Base-by-base conservation (phyloP, 2,113 vertebrate species). In the Hippocampus zosterae region DNA sequence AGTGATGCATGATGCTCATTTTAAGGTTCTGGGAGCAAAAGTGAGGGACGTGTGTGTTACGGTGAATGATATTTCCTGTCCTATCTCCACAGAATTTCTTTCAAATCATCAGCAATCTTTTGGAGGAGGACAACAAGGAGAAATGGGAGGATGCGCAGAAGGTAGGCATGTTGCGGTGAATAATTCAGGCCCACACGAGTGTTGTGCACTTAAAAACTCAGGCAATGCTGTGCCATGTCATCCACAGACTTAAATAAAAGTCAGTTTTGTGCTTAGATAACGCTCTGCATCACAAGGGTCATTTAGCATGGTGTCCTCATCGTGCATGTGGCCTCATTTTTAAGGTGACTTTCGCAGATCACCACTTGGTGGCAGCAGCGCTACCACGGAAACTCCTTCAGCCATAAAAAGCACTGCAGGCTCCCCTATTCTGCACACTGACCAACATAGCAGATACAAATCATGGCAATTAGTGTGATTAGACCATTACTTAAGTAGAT, bases 131-230 rank as follows among this genome's bases (percentile, higher is more conserved):
- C 90, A 98, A 99, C 92, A 95, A 94, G 84, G 96, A 97, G 72
- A 99, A 99, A 85, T 99, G 97, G 97, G 95, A 98, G 82, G 97
- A 99, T 67, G 97, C 97, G 0, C 97, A 99, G 78, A 95, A 98
- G 96, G 97, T 99, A 93, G 93, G 91, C 72, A 72, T 65, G 63
- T 67, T 44, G 60, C 66, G 73, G 70, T 50, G 44, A 84, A 85
- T 83, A 73, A 84, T 86, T 85, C 67, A 85, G 18, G 10, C 41
- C 69, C 25, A 52, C 74, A 62, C 70, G 55, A 71, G 74, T 44
- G 29, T 63, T 69, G 2, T 72, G 70, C 48, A 13, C 67, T 63
- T 69, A 5, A 29, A 79, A 66, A 27, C 61, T 68, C n/a, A 25
- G 21, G 29, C 65, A 52, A n/a, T 60, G n/a, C 78, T 72, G 62